Evolutionary conservation across 2,113 vertebrate genomes (phyloP), one percentile per base, ranked within the genome.

Genomic region (Mesitornis unicolor): DNA sequence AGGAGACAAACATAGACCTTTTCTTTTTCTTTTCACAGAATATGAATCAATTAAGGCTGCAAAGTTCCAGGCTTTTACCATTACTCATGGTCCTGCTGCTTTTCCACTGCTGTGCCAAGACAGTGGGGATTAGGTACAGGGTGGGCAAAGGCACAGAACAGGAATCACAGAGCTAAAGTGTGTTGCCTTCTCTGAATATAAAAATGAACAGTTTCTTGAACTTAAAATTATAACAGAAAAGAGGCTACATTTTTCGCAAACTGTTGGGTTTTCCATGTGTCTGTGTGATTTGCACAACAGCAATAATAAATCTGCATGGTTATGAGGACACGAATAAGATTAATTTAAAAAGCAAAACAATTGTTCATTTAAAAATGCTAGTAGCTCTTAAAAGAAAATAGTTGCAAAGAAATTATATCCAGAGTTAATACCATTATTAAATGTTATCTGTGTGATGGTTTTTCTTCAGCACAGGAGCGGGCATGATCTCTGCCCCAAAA

Each of bases 31-130:
- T 93, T 93, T 90, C 65, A 75, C 76, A 80, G 73, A 91, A 60
- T 64, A 79, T 61, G 78, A 69, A 90, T 80, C 79, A 95, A 71
- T 94, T 94, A 95, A 95, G 67, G 36, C 69, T 88, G 64, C 81
- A 93, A 74, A 83, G 57, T 95, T 97, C 71, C 80, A 95, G 50
- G 75, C 78, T 94, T 96, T 84, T 40, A 63, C 45, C 87, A 61
- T 93, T 68, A 68, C 56, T 93, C 45, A 64, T 43, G 61, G 76
- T 67, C 82, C 87, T 76, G 83, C 64, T 79, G 56, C 42, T 95
- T 95, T 89, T 47, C 79, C 67, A 81, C 88, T 61, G 78, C 94
- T 96, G 79, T 95, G 92, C 91, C 93, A 81, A 90, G 88, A 65
- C 65, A 64, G 91, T 61, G 61, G 90, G 94, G 82, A 94, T 87